Percentiles rank a stretch among this genome's conserved stretches.
Conservation (phyloP, 2,797 vertebrate species). For the Ispidina picta region DNA sequence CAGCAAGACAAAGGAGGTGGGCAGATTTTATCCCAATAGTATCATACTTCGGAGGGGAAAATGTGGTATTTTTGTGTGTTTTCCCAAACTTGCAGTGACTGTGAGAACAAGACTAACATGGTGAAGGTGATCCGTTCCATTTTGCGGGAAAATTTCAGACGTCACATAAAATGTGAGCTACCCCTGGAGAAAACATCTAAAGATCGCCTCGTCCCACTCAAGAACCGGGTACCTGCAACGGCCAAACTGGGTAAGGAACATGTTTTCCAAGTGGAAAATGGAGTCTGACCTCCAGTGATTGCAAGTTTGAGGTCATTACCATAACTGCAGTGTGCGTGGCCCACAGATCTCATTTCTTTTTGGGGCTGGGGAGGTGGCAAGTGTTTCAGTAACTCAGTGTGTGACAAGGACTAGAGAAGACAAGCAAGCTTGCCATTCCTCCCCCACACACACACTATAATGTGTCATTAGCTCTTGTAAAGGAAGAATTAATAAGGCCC, state of each 20-base stretch:
- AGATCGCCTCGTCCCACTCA: constrained; percentile 84
- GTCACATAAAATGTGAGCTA: constrained; percentile 84
- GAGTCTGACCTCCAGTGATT: neutral
- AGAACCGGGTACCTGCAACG: constrained; percentile 84
- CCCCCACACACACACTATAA: too few relatives aligned
- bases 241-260: constrained; percentile 87
- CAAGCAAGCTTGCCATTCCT: neutral
- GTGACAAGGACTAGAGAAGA: neutral
- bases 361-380: neutral
- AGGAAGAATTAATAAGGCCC: neutral
- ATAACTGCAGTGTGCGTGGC: neutral
- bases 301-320: neutral
- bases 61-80: neutral
- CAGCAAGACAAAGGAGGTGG: neutral
- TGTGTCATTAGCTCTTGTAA: neutral
- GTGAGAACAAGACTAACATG: constrained; percentile 89
- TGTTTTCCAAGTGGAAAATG: neutral
- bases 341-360: neutral
- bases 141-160: constrained; percentile 90
- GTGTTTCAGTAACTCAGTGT: neutral
- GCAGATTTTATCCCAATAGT: neutral
- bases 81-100: constrained; percentile 77
- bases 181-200: constrained; percentile 82
- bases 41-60: neutral
- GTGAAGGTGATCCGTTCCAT: constrained; percentile 95